Evolutionary conservation across 2,113 vertebrate genomes (phyloP), one percentile per base, ranked within the genome.

Genomic region (Verasper variegatus): DNA sequence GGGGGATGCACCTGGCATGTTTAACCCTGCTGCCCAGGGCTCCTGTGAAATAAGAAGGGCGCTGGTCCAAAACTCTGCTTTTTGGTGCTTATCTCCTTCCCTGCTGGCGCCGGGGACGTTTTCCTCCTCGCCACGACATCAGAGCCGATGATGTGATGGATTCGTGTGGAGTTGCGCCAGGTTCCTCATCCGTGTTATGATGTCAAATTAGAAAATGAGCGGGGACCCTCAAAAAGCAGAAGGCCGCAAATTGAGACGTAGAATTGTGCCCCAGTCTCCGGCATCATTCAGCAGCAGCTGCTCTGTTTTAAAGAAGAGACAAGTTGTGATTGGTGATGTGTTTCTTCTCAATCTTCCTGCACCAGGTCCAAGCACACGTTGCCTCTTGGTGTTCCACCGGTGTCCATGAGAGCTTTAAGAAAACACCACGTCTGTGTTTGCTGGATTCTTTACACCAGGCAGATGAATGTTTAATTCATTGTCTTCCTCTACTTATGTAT

Each of bases 1-100:
- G 40, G 76, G 74, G 77, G 78, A 51, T 59, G 80, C 86, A 90
- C 85, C 85, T 88, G 83, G 81, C 84, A 66, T 70, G 74, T 81
- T 83, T 86, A 86, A 86, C 86, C 89, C 74, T 10, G 1, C 83
- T 55, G 72, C 79, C 68, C 79, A 56, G 73, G 80, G 77, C 64
- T 74, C 72, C 77, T 68, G 66, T 87, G 82, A 86, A 85, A 84
- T 82, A 83, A 79, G 60, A 63, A 59, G 67, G 72, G 74, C 74
- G 15, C n/a, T 5, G 0, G 35, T 88, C 88, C 88, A 88, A 81
- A 73, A 67, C 21, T 49, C 69, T n/a, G 66, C 78, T 86, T 71
- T 56, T 68, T 21, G 65, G 64, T 52, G 78, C 74, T 89, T 80
- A 79, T 81, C 80, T 58, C 51, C 37, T 67, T 71, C 57, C 60